phyloP scores from a whole-genome alignment of 2,113 vertebrate genomes.

The Ifrita kowaldi region DNA sequence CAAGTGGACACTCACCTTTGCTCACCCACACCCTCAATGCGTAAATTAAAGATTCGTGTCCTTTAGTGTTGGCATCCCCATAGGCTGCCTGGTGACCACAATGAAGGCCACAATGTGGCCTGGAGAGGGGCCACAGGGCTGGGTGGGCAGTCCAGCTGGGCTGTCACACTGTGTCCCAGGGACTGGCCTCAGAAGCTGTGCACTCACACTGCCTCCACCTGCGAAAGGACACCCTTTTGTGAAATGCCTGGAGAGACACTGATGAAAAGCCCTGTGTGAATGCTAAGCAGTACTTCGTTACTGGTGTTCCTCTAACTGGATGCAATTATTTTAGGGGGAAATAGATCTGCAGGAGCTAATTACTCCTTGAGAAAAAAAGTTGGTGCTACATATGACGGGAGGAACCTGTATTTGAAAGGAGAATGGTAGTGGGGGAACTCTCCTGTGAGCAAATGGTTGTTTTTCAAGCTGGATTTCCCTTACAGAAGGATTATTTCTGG shows the following conservation, averaged over 20 bases:
- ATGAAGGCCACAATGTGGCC: background rate
- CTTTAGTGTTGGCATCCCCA: background rate
- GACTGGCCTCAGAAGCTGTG: background rate
- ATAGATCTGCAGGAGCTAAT: background rate
- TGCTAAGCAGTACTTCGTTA: background rate
- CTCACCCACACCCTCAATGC: fast-evolving
- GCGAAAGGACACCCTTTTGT: background rate
- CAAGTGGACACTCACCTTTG: background rate
- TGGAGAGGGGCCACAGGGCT: background rate
- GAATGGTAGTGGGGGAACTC: background rate
- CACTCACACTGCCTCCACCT: background rate
- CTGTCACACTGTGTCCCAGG: background rate
- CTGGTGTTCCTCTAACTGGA: background rate
- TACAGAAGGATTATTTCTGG: background rate
- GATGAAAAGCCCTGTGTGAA: background rate
- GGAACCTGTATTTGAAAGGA: background rate
- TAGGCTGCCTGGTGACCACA: background rate
- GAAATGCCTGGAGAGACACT: background rate
- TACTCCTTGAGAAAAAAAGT: background rate
- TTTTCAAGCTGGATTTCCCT: background rate
- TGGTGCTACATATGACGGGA: background rate
- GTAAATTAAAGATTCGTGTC: background rate
- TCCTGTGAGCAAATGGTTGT: background rate
- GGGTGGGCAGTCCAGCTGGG: background rate
- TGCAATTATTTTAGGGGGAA: background rate